phyloP scores from a whole-genome alignment of 2,113 vertebrate genomes.

The Mesoclemmys tuberculata region DNA sequence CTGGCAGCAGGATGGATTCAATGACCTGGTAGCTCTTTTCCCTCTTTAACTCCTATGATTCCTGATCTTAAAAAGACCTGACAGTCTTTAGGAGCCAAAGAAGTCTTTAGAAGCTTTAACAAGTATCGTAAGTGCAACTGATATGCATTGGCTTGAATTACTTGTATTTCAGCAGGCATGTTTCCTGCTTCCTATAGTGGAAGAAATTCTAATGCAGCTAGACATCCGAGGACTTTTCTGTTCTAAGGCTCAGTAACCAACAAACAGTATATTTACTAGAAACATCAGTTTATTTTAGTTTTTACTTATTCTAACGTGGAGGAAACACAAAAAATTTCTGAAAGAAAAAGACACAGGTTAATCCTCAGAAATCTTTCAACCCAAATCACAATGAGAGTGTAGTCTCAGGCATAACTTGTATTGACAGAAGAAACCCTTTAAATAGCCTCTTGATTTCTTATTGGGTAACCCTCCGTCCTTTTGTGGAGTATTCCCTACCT shows the following conservation, averaged over 20 bases:
- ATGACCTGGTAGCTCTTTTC: constrained; percentile 4
- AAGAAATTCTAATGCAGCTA: accelerated
- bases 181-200: accelerated
- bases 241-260: neutral
- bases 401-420: neutral
- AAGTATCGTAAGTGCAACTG: constrained; percentile 7
- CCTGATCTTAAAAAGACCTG: neutral
- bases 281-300: accelerated
- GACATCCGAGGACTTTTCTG: accelerated
- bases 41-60: neutral
- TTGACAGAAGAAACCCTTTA: neutral
- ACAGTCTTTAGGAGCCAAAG: constrained; percentile 10
- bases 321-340: neutral
- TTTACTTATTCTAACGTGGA: neutral
- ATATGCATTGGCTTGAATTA: constrained; percentile 12
- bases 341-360: neutral
- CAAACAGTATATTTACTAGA: accelerated
- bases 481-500: too few species aligned
- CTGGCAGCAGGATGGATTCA: neutral
- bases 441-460: neutral
- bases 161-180: constrained; percentile 33
- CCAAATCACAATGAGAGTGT: neutral
- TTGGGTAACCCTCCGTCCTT: too few species aligned
- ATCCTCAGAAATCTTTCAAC: neutral
- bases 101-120: neutral